Evolutionary conservation across 2,888 invertebrate species (phyloP), one percentile per base, ranked within the genome.

Genomic region (Polymixis lichenea): DNA sequence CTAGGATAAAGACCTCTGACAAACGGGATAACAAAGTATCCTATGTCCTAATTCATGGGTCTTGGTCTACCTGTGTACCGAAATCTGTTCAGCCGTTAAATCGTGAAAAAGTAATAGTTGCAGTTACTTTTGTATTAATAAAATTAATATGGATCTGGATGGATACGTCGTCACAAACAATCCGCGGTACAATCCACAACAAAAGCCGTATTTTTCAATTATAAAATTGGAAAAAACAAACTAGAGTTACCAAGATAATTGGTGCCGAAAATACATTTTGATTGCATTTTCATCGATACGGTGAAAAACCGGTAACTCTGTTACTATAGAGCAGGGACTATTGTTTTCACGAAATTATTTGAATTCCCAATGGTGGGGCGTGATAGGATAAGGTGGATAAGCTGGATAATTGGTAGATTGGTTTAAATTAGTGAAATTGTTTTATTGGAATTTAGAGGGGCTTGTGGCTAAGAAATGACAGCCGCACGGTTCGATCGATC

Each of bases 341-440:
- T 86, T 87, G 87, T 87, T 87, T 87, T 85, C 83, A 84, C 72
- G 78, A 85, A 87, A 87, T 84, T 86, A 85, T 85, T 85, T 83
- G 82, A 79, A 80, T 83, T 85, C 80, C 79, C 80, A 51, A 43
- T 71, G 15, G 71, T 49, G 38, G 28, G 53, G 17, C 17, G 8
- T 4, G 80, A 0, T 9, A 32, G 72, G 0, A 15, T 68, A 55
- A 15, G 0, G 55, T 60, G 85, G 83, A 84, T 73, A 58, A 13
- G 56, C 17, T 7, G 0, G 19, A 0, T 43, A 58, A 46, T 53
- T 77, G 65, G 13, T 28, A 51, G 2, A n/a, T 32, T 51, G 51
- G 22, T 49, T 25, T 7, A 28, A 65, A 22, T 28, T 0, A 0
- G 25, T 56, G 8, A 8, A 58, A 58, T 7, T 19, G 28, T 19